Evolutionary conservation across 2,888 invertebrate species (phyloP).

Genomic region (Pelosia muscerda): DNA sequence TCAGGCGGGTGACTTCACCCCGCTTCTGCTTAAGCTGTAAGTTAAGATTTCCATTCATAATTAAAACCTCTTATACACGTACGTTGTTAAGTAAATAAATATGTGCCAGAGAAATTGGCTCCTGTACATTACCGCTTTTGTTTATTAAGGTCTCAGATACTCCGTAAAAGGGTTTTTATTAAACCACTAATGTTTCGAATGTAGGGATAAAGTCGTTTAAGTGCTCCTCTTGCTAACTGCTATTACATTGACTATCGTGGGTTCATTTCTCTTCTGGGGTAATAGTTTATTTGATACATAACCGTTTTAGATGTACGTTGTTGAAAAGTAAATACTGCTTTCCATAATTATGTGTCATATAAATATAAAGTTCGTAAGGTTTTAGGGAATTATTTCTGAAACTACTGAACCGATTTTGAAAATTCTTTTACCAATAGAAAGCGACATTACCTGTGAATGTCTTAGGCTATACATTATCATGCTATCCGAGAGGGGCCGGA

Average conservation of each 20-base stretch:
- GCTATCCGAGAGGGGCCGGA: too few relatives aligned
- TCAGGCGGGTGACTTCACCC: too few relatives aligned
- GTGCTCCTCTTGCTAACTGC: neutral
- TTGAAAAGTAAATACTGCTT: too few relatives aligned
- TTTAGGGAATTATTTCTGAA: too few relatives aligned
- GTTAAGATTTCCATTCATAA: slow-evolving; percentile 5
- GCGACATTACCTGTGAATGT: too few relatives aligned
- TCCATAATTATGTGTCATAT: too few relatives aligned
- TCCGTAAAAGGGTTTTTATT: slow-evolving; percentile 2
- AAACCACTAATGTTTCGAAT: slow-evolving; percentile 1
- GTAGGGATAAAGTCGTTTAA: neutral
- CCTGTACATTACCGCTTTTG: neutral
- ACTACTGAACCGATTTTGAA: too few relatives aligned
- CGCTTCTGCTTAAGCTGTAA: too few relatives aligned
- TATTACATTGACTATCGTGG: neutral
- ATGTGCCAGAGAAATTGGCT: neutral
- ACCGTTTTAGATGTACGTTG: neutral
- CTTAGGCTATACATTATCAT: too few relatives aligned
- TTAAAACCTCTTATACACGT: neutral
- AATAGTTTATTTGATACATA: neutral
- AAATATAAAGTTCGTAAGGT: too few relatives aligned
- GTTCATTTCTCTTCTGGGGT: neutral
- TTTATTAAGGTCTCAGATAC: neutral
- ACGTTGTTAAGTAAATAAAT: slow-evolving; percentile 5
- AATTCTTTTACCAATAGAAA: too few relatives aligned